Evolutionary conservation across 2,113 vertebrate species (phyloP).

Genomic region (Serranochromis macrocephalus): DNA sequence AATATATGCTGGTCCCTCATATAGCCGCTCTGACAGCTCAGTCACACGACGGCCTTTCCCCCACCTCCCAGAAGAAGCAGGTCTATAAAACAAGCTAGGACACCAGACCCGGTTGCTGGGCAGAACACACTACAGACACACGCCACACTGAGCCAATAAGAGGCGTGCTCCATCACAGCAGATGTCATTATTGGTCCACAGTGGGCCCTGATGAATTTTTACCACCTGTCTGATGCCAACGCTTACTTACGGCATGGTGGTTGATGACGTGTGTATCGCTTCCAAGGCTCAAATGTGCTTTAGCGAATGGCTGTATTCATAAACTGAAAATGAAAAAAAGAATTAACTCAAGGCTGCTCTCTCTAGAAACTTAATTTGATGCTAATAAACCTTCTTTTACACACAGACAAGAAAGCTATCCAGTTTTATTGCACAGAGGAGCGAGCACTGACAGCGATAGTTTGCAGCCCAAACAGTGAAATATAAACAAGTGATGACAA

Average conservation of each 20-base stretch:
- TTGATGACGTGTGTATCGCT: not conserved
- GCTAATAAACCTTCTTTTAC: not conserved
- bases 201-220: constrained; percentile 26
- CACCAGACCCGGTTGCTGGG: constrained; percentile 59
- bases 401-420: not conserved
- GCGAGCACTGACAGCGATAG: not conserved
- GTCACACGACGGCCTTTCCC: constrained; percentile 6
- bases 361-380: not conserved
- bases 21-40: not conserved
- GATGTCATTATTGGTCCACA: constrained; percentile 43
- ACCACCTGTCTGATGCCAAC: constrained; percentile 22
- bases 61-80: constrained; percentile 15
- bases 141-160: constrained; percentile 41
- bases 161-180: constrained; percentile 3
- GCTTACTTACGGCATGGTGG: not conserved
- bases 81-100: constrained; percentile 43
- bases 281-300: not conserved
- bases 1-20: not conserved
- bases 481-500: not conserved
- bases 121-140: constrained; percentile 45
- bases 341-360: not conserved
- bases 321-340: not conserved
- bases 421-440: not conserved
- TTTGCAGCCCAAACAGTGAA: not conserved
- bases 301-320: not conserved